phyloP scores from a whole-genome alignment of 1,140 invertebrate genomes.

The Tribolium madens region DNA sequence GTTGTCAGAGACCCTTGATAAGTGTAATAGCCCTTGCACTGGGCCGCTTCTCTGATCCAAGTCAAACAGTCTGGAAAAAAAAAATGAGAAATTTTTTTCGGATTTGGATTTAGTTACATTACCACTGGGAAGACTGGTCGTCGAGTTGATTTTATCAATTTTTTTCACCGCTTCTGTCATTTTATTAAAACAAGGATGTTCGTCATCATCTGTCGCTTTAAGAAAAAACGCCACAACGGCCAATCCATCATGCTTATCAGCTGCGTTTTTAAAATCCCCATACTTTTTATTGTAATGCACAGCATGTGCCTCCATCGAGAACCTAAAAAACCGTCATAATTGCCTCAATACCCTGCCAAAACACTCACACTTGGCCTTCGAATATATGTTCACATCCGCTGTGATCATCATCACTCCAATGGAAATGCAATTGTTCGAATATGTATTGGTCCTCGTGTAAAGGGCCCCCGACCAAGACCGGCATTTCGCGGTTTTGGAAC shows the following conservation, averaged over 20 bases:
- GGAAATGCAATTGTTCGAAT: slow-evolving; percentile 85
- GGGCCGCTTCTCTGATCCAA: slow-evolving; percentile 67
- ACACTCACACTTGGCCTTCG: slow-evolving; percentile 71
- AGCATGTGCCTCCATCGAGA: slow-evolving; percentile 81
- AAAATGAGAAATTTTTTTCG: background rate
- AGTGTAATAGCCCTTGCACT: slow-evolving; percentile 69
- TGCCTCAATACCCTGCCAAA: background rate
- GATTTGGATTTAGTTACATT: slow-evolving; percentile 30
- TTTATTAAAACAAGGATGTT: slow-evolving; percentile 64
- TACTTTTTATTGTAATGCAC: slow-evolving; percentile 86
- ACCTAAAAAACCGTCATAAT: slow-evolving; percentile 65
- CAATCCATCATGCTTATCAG: slow-evolving; percentile 79
- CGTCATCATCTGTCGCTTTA: slow-evolving; percentile 62
- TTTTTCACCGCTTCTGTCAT: slow-evolving; percentile 62
- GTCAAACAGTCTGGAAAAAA: slow-evolving; percentile 64
- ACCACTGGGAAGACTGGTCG: slow-evolving; percentile 61
- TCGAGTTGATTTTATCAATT: slow-evolving; percentile 61
- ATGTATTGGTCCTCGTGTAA: slow-evolving; percentile 74
- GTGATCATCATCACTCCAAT: slow-evolving; percentile 82
- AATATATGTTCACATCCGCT: slow-evolving; percentile 86
- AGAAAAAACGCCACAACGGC: slow-evolving; percentile 83
- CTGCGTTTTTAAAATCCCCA: slow-evolving; percentile 74
- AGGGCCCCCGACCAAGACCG: slow-evolving; percentile 73
- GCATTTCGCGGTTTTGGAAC: slow-evolving; percentile 61
- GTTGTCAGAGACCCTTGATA: slow-evolving; percentile 81